Conservation (phyloP, 2,888 invertebrate species). For the Melipona beecheii region DNA sequence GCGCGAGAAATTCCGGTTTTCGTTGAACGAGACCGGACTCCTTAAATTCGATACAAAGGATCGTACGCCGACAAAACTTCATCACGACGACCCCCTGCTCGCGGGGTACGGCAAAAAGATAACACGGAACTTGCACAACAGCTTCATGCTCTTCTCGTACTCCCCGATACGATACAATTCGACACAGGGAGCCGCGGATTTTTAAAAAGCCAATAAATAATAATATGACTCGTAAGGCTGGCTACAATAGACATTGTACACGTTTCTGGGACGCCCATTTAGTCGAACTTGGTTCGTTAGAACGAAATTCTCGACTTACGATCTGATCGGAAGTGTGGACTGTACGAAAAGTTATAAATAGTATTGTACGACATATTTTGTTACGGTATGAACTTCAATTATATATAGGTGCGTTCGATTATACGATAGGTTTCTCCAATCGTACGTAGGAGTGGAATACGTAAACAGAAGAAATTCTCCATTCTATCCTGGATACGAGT, state of each 20-base stretch:
- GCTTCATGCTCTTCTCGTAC: neutral
- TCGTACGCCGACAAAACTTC: neutral
- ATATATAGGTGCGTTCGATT: too few relatives aligned
- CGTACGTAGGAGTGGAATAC: neutral
- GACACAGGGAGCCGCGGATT: neutral
- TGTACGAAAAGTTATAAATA: neutral
- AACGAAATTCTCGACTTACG: neutral
- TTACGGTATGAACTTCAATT: neutral
- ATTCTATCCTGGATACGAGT: neutral
- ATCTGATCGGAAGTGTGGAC: neutral
- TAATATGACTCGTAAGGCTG: neutral
- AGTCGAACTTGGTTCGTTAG: neutral
- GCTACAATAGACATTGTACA: neutral
- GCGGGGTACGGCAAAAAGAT: neutral
- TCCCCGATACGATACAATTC: neutral
- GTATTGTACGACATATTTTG: neutral
- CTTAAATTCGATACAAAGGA: slow-evolving; percentile 3
- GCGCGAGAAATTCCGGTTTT: slow-evolving; percentile 28
- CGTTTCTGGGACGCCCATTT: neutral
- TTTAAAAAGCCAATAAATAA: neutral
- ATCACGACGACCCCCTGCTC: neutral
- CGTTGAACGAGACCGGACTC: slow-evolving; percentile 11
- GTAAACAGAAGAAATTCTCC: too few relatives aligned
- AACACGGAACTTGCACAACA: neutral
- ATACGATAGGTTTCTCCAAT: neutral